Evolutionary conservation across 2,797 vertebrate genomes (phyloP).

Genomic region (Leptodactylus fallax): DNA sequence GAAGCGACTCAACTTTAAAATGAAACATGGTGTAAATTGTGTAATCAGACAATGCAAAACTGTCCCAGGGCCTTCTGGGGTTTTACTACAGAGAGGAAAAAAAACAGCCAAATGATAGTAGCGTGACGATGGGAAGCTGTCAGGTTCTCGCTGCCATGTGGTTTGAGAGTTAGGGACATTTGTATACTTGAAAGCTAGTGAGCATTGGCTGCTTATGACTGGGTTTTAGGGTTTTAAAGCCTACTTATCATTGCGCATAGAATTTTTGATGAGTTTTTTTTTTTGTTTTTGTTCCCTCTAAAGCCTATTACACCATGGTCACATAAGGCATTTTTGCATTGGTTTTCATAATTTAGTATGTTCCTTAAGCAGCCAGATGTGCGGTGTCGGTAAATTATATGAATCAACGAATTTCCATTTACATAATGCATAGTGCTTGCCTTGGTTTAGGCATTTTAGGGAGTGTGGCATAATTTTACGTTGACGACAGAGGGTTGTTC

Average conservation of each 20-base stretch:
- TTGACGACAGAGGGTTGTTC: not conserved
- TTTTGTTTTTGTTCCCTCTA: not conserved
- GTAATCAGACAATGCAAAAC: constrained; percentile 60
- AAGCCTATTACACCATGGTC: not conserved
- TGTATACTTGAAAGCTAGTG: constrained; percentile 46
- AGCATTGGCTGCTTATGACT: constrained; percentile 19
- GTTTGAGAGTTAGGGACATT: constrained; percentile 31
- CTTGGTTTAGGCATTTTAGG: not conserved
- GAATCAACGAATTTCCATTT: not conserved
- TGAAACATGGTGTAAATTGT: constrained; percentile 61
- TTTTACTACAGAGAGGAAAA: constrained; percentile 30
- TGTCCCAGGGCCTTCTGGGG: constrained; percentile 56
- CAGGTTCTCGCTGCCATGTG: constrained; percentile 45
- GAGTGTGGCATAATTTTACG: not conserved
- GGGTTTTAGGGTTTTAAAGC: constrained; percentile 11
- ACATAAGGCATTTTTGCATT: not conserved
- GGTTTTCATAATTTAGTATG: not conserved
- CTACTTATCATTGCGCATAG: constrained; percentile 8
- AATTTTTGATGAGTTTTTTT: not conserved
- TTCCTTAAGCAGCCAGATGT: not conserved
- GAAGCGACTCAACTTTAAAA: constrained; percentile 57
- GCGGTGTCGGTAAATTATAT: not conserved
- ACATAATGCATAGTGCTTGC: not conserved
- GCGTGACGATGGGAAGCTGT: constrained; percentile 33
- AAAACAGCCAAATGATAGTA: not conserved